These are phyloP conservation scores for Andrena bicolor DNA, from an alignment of 2,888 invertebrate genomes.

Conservation along the genomic window DNA sequence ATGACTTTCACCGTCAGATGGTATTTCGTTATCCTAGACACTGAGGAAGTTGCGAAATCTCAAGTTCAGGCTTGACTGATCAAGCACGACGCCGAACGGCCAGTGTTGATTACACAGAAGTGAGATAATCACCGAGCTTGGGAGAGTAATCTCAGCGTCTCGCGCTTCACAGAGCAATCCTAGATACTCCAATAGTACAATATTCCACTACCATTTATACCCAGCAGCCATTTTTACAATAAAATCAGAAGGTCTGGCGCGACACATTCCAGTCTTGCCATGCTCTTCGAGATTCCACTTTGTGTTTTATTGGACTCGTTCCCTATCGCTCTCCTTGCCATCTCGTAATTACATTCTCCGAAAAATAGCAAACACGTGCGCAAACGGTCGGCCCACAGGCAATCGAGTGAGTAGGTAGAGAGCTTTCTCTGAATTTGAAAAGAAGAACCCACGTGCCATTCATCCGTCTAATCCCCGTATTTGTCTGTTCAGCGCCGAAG, in stretches of 20 bases:
- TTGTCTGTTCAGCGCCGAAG: constrained; percentile 5
- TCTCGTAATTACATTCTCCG: constrained; percentile 16
- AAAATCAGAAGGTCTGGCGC: constrained; percentile 3
- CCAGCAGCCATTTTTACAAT: neutral
- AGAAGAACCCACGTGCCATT: neutral
- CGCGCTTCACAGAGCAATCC: neutral
- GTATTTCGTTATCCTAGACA: neutral
- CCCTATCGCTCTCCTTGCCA: constrained; percentile 19
- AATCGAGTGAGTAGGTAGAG: constrained; percentile 42
- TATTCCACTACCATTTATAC: neutral
- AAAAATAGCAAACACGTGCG: neutral
- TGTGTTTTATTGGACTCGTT: neutral
- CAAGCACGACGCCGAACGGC: constrained; percentile 23
- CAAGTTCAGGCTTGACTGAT: constrained; percentile 23
- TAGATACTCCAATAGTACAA: neutral
- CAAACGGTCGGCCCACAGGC: constrained; percentile 6
- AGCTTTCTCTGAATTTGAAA: constrained; percentile 23
- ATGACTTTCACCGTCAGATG: neutral
- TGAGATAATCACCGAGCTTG: neutral
- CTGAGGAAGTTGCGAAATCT: constrained; percentile 16
- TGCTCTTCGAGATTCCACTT: neutral
- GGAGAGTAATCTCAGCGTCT: neutral
- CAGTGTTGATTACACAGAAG: neutral
- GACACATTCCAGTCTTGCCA: constrained; percentile 9
- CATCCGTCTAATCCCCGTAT: constrained; percentile 6